These are phyloP conservation scores for Anorthoa munda DNA, from an alignment of 2,888 invertebrate genomes.

Conservation along the genomic window DNA sequence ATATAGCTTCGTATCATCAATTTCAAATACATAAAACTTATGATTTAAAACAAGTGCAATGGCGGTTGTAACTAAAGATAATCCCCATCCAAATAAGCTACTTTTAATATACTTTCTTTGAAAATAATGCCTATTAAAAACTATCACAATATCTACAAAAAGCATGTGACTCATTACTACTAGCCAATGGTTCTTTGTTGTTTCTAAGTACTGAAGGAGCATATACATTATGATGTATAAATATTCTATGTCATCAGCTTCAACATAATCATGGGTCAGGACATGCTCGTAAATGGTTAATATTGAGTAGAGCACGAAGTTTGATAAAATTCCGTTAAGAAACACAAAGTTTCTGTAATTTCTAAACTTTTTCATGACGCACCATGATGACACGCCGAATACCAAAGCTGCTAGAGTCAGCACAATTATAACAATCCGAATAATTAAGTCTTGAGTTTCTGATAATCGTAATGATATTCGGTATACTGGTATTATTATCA, in stretches of 20 bases:
- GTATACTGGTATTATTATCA: not conserved
- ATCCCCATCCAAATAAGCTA: constrained; percentile 10
- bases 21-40: not conserved
- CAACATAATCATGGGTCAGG: not conserved
- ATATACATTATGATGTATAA: not conserved
- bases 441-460: not conserved
- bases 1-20: not conserved
- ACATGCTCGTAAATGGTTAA: not conserved
- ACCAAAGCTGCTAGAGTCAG: not conserved
- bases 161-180: constrained; percentile 16
- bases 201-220: not conserved
- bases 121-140: constrained; percentile 6
- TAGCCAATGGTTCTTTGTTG: constrained; percentile 16
- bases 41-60: not conserved
- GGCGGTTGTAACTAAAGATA: not conserved
- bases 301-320: not conserved
- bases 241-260: not conserved
- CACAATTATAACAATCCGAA: not conserved
- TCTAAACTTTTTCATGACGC: not conserved
- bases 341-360: constrained; percentile 8
- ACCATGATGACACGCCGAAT: not conserved
- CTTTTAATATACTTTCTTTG: constrained; percentile 7
- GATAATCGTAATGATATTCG: not conserved
- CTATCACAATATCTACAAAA: constrained; percentile 14
- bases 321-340: constrained; percentile 4